These are phyloP conservation scores for Molorchus minor DNA, from an alignment of 2,888 invertebrate species.

Conservation along the genomic window DNA sequence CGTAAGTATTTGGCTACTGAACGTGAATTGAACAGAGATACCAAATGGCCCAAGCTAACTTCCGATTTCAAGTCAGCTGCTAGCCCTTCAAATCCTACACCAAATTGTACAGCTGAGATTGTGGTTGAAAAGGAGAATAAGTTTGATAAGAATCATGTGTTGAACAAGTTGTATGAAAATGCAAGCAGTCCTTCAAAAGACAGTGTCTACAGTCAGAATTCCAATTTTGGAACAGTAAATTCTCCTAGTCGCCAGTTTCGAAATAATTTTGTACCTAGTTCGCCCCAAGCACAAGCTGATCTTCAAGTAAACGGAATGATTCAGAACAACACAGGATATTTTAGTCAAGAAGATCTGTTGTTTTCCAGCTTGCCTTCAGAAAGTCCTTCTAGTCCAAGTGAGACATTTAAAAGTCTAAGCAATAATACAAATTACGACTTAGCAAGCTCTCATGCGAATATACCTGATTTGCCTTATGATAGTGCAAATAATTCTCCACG, in stretches of 20 bases:
- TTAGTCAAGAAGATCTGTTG: conserved; percentile 49
- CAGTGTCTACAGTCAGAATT: conserved; percentile 14
- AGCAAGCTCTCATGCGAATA: conserved; percentile 50
- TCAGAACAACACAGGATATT: conserved; percentile 37
- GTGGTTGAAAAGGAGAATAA: conserved; percentile 65
- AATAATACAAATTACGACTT: conserved; percentile 50
- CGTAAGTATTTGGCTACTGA: conserved; percentile 73
- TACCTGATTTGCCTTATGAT: conserved; percentile 53
- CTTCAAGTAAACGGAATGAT: conserved; percentile 24
- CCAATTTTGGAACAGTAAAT: not conserved
- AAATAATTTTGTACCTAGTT: conserved; percentile 12
- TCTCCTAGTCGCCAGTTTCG: not conserved
- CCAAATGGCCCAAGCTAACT: conserved; percentile 73
- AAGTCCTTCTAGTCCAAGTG: conserved; percentile 43
- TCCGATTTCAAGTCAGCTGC: conserved; percentile 60
- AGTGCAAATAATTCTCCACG: conserved; percentile 26
- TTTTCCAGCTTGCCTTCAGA: conserved; percentile 51
- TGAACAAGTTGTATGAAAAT: conserved; percentile 63
- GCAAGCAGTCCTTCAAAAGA: conserved; percentile 22
- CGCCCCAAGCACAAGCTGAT: conserved; percentile 18
- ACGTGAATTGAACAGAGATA: conserved; percentile 66
- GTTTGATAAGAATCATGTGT: conserved; percentile 62
- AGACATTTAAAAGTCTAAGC: conserved; percentile 52
- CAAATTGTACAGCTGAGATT: conserved; percentile 64
- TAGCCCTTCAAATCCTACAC: conserved; percentile 57